These are phyloP conservation scores for Brachionus rubens DNA, from an alignment of 1,140 invertebrate genomes.

Conservation along the genomic window DNA sequence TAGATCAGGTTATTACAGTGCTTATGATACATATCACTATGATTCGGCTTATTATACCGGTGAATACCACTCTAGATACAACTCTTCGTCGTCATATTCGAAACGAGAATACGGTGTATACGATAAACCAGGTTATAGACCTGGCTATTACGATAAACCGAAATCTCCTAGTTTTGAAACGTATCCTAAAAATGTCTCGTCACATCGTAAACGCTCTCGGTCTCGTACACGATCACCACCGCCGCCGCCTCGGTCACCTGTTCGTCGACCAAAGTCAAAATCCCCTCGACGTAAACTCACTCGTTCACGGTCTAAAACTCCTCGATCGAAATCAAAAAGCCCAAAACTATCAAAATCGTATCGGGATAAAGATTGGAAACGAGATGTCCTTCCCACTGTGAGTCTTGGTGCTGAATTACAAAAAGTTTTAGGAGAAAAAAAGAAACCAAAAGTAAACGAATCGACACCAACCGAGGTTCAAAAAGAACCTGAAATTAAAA, in stretches of 20 bases:
- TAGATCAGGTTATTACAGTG: too few relatives aligned
- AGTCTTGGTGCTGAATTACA: conserved; percentile 45
- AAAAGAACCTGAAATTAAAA: not conserved
- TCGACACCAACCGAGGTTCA: not conserved
- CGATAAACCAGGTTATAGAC: too few relatives aligned
- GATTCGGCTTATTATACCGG: too few relatives aligned
- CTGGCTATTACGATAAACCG: too few relatives aligned
- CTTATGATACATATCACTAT: not conserved
- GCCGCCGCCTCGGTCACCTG: not conserved
- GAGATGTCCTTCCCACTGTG: not conserved
- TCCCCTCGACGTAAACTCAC: too few relatives aligned
- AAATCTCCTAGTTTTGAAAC: not conserved
- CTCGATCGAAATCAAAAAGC: not conserved
- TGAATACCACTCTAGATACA: not conserved
- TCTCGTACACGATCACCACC: not conserved
- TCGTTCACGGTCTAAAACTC: not conserved
- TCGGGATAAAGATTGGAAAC: not conserved
- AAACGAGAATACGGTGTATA: conserved; percentile 10
- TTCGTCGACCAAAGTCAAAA: not conserved
- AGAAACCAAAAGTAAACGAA: not conserved
- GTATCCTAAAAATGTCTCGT: not conserved
- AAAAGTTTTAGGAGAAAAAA: conserved; percentile 38
- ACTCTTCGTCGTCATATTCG: not conserved
- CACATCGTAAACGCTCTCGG: not conserved
- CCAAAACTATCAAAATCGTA: not conserved